phyloP scores from a whole-genome alignment of 1,140 invertebrate species.

The Ditylenchus dipsaci region DNA sequence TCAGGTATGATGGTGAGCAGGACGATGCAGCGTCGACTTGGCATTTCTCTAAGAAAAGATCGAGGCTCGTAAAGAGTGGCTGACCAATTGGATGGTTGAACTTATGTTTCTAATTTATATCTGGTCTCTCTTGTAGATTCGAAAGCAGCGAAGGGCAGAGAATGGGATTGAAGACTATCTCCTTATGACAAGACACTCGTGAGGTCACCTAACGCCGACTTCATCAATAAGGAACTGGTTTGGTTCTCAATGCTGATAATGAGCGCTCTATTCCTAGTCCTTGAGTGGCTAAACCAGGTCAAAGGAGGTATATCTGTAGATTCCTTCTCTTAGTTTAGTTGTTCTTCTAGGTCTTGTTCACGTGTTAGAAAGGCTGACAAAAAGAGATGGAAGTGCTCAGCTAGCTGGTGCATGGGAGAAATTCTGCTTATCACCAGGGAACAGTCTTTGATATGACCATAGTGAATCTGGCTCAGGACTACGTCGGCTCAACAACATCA shows the following conservation, averaged over 20 bases:
- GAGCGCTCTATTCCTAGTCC: constrained; percentile 88
- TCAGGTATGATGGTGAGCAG: constrained; percentile 81
- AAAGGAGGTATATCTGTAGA: constrained; percentile 71
- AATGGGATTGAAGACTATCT: constrained; percentile 34
- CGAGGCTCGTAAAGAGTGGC: constrained; percentile 92
- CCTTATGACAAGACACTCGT: constrained; percentile 69
- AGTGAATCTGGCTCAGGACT: constrained; percentile 95
- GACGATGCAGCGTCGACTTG: constrained; percentile 92
- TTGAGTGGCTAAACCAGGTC: constrained; percentile 95
- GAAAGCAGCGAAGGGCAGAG: constrained; percentile 31
- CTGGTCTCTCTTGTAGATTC: constrained; percentile 12
- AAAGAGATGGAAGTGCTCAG: constrained; percentile 96
- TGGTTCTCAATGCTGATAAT: constrained; percentile 93
- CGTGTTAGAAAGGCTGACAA: constrained; percentile 96
- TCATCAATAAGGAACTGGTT: constrained; percentile 93
- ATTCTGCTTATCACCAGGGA: constrained; percentile 99
- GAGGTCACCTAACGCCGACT: constrained; percentile 80
- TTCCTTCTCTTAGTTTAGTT: not conserved
- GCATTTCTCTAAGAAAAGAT: constrained; percentile 94
- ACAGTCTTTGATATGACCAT: constrained; percentile 87
- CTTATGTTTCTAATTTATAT: too few species aligned
- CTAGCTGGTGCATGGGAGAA: constrained; percentile 94
- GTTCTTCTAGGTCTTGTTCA: constrained; percentile 70
- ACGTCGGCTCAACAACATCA: constrained; percentile 97
- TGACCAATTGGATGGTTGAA: constrained; percentile 89